Evolutionary conservation across 1,140 invertebrate species (phyloP), one percentile per base, ranked within the genome.

Genomic region (Tetramorium simillimum): DNA sequence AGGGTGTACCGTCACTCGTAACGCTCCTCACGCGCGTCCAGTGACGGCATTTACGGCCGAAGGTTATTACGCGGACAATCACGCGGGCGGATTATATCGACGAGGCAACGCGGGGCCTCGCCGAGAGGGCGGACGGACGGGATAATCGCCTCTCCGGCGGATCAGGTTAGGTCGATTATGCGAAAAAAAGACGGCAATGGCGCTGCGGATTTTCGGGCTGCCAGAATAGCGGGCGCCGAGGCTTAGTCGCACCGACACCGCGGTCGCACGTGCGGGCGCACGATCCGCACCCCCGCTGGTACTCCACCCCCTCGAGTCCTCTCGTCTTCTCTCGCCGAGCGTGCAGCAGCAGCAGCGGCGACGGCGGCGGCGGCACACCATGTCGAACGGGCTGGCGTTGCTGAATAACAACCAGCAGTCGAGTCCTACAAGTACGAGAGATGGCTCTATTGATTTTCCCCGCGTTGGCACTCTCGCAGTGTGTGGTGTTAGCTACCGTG

Each of bases 371-470:
- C 62, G 33, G 18, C 67, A 70, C 85, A 88, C 28, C 72, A 91
- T 92, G 90, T 92, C 89, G 12, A 92, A 89, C 78, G 91, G 91
- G 14, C 33, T 91, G 51, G 75, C 88, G 33, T 33, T 90, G 21
- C n/a, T 85, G 21, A 89, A 63, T 63, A 91, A 77, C 77, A 85
- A 72, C 63, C 77, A 88, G 46, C 67, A 73, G 49, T 87, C 62
- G 40, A 56, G 73, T 63, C 84, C 85, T 65, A 87, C 86, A 81
- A 88, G 91, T 92, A 82, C 43, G 86, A 72, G 53, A 86, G 53
- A 86, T 24, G 53, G 24, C 82, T 70, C 58, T 75, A 73, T 81
- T 73, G 60, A 86, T 88, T 86, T 75, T 88, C 65, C 43, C 6
- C 46, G 60, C 12, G 24, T 24, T 37, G 46, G 33, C 69, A 60